phyloP scores from a whole-genome alignment of 2,113 vertebrate genomes.

The Dascyllus trimaculatus region DNA sequence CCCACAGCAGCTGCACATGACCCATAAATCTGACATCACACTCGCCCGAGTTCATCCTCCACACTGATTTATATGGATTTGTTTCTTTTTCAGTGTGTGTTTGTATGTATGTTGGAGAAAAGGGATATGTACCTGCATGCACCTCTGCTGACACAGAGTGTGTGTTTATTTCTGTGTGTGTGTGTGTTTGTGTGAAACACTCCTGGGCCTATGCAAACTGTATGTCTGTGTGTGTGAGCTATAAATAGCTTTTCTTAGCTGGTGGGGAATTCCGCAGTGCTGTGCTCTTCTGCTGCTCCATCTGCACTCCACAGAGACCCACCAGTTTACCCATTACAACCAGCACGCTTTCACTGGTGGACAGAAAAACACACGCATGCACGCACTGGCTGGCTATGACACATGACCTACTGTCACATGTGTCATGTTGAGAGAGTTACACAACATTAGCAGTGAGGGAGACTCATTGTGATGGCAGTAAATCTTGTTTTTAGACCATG shows the following conservation, averaged over 20 bases:
- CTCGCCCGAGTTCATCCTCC: slow-evolving; percentile 7
- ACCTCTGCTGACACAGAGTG: slow-evolving; percentile 17
- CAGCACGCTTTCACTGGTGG: slow-evolving; percentile 42
- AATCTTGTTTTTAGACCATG: slow-evolving; percentile 47
- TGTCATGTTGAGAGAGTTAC: slow-evolving; percentile 42
- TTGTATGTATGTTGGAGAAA: not conserved
- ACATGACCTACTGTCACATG: slow-evolving; percentile 64
- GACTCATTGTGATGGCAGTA: slow-evolving; percentile 30
- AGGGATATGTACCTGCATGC: slow-evolving; percentile 23
- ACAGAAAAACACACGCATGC: slow-evolving; percentile 22
- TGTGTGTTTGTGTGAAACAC: slow-evolving; percentile 28
- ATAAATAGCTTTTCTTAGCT: slow-evolving; percentile 80
- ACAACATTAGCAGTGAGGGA: slow-evolving; percentile 53
- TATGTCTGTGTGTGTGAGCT: slow-evolving; percentile 56
- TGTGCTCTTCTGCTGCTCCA: slow-evolving; percentile 69
- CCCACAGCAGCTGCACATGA: slow-evolving; percentile 43
- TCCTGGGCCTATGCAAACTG: slow-evolving; percentile 56
- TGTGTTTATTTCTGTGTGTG: slow-evolving; percentile 23
- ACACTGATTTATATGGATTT: slow-evolving; percentile 19
- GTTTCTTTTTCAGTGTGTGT: slow-evolving; percentile 17
- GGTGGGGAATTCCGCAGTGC: slow-evolving; percentile 81
- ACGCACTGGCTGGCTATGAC: not conserved
- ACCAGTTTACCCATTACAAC: slow-evolving; percentile 66
- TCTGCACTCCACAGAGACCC: slow-evolving; percentile 65
- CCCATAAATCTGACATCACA: slow-evolving; percentile 59